Base-by-base conservation (phyloP, 2,888 invertebrate species). In the Suillia variegata region DNA sequence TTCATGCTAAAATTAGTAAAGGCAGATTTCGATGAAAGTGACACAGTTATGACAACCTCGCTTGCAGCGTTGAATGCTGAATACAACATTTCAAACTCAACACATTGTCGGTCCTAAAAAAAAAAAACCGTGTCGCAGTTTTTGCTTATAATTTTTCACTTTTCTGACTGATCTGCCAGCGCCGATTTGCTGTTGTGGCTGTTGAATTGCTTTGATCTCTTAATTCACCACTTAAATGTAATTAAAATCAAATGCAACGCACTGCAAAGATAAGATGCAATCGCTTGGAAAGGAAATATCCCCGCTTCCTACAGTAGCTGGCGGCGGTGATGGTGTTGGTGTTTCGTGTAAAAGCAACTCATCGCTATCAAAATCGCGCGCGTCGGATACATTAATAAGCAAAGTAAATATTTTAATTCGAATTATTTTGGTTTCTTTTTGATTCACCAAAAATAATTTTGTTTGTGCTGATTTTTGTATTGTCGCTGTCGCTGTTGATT, bases 181-280 rank as follows among this genome's bases (percentile, higher is more conserved):
- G 38, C 38, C 38, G 31, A 31, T 8, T 31, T n/a, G 45, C 45
- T 18, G 20, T 17, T 5, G 17, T 45, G 24, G 26, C 26, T 31
- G 54, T 54, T 42, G 34, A 54, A 31, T 61, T 66, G 62, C 77
- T 78, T 79, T 79, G 79, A 79, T 79, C 79, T 80, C 70, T 70
- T 73, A 73, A 73, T 76, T 76, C 71, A 71, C 72, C 73, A 75
- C 73, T 75, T 73, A 74, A 76, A 74, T 70, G 72, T 70, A 74
- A 73, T 76, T 79, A 70, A 74, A 79, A 80, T 79, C 80, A 80
- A 77, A 79, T 78, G 67, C 69, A 64, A 50, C 50, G 24, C 20
- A 21, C 15, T 26, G 4, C 42, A 24, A 10, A 21, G 15, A 18
- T 13, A 18, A 12, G 52, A 38, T 17, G 2, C 33, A 2, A n/a